A percentile compares a stretch with the other conserved stretches of the same genome.
phyloP scores from a whole-genome alignment of 1,140 invertebrate genomes.

The Heterodera carotae region DNA sequence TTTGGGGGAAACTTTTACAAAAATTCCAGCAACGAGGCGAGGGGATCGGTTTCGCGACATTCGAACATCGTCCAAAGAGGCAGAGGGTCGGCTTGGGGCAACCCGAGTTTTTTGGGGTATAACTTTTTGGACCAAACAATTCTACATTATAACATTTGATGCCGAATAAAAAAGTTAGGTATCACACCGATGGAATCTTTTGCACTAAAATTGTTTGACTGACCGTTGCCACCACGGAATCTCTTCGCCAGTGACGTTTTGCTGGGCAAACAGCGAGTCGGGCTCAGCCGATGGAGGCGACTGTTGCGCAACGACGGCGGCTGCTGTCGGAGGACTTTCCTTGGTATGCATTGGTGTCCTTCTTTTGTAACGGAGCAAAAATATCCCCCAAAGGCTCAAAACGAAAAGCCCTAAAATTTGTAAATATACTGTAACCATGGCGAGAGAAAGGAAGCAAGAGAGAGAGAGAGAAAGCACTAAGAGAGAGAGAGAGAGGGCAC shows the following conservation, averaged over 20 bases:
- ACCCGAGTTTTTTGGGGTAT: too few species aligned
- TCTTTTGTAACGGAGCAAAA: too few species aligned
- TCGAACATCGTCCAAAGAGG: conserved; percentile 13
- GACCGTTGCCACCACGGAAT: conserved; percentile 54
- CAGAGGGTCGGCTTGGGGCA: background rate
- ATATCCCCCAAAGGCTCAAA: too few species aligned
- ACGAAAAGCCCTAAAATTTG: too few species aligned
- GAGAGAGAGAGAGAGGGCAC: conserved; percentile 1
- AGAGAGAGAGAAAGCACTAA: conserved; percentile 4
- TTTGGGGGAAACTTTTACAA: background rate
- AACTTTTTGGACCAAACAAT: too few species aligned
- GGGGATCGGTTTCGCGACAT: too few species aligned
- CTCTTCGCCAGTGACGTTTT: conserved; percentile 21
- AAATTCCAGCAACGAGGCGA: conserved; percentile 8
- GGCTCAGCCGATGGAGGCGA: conserved; percentile 2
- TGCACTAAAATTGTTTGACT: too few species aligned
- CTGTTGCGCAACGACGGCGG: background rate
- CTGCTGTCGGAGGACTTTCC: background rate
- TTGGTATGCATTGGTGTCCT: background rate
- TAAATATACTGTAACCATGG: background rate
- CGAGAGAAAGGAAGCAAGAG: background rate
- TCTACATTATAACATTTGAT: too few species aligned
- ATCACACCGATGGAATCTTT: background rate
- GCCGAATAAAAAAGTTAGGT: background rate
- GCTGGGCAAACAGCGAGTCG: conserved; percentile 39